Percentiles rank a stretch among this genome's conserved stretches.
phyloP scores from a whole-genome alignment of 2,113 vertebrate species.

The Stigmatopora nigra region DNA sequence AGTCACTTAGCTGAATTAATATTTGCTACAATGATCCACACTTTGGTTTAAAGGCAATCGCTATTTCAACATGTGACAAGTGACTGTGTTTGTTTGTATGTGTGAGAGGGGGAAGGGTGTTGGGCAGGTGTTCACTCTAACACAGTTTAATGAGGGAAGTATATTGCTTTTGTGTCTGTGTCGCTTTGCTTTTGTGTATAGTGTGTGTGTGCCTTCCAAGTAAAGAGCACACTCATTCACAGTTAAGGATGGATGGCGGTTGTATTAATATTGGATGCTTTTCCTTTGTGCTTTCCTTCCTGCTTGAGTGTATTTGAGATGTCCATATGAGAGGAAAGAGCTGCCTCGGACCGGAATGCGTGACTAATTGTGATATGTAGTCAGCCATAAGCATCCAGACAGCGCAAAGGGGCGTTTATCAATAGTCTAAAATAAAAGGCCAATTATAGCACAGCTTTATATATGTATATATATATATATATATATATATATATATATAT shows the following conservation, averaged over 20 bases:
- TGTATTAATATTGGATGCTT: conserved; percentile 12
- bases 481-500: no score
- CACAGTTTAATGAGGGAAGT: conserved; percentile 49
- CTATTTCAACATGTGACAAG: conserved; percentile 34
- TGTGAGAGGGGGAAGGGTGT: conserved; percentile 41
- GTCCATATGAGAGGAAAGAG: conserved; percentile 40
- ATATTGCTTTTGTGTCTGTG: conserved; percentile 28
- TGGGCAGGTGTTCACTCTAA: conserved; percentile 67
- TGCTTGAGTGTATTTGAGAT: conserved; percentile 38
- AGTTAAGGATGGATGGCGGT: conserved; percentile 31
- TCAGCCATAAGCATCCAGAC: conserved; percentile 53
- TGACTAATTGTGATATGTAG: conserved; percentile 68
- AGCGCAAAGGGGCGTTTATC: conserved; percentile 54
- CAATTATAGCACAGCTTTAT: conserved; percentile 10
- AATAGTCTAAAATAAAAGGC: conserved; percentile 62
- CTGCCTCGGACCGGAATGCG: conserved; percentile 50
- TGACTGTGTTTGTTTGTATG: conserved; percentile 40
- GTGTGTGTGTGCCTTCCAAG: conserved; percentile 16
- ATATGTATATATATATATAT: no score
- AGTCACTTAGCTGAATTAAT: conserved; percentile 29
- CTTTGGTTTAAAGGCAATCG: conserved; percentile 39
- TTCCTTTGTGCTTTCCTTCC: conserved; percentile 36
- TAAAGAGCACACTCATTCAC: conserved; percentile 23
- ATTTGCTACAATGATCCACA: conserved; percentile 29
- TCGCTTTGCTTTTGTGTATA: conserved; percentile 36